Percentiles rank a stretch among this genome's conserved stretches.
phyloP scores from a whole-genome alignment of 2,113 vertebrate genomes.

The Raja brachyura region DNA sequence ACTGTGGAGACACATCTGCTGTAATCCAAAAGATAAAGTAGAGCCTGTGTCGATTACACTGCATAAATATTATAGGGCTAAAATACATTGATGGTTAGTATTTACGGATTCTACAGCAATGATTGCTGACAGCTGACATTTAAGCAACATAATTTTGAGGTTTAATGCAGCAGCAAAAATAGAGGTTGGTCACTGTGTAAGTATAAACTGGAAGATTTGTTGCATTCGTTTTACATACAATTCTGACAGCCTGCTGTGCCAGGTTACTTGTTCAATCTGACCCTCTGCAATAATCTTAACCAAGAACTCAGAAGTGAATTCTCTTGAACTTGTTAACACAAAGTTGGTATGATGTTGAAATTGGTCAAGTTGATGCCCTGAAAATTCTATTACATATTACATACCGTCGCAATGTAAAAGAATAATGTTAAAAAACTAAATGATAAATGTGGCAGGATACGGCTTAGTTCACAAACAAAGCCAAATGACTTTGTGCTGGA shows the following conservation, averaged over 20 bases:
- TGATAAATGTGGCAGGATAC: no score
- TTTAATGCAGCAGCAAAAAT: neutral
- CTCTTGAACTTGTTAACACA: neutral
- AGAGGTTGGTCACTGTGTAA: neutral
- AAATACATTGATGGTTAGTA: neutral
- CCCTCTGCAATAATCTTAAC: conserved; percentile 39
- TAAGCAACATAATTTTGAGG: neutral
- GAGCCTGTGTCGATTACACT: neutral
- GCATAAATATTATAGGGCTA: neutral
- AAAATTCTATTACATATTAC: neutral
- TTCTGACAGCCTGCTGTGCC: conserved; percentile 40
- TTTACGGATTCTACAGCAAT: neutral
- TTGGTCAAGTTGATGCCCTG: neutral
- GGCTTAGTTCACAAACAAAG: no score
- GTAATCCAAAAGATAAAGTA: neutral
- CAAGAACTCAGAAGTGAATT: neutral
- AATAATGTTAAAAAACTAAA: no score
- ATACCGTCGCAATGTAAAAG: no score
- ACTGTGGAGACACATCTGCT: neutral
- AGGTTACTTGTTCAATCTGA: conserved; percentile 48
- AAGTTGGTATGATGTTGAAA: neutral
- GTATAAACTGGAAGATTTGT: neutral
- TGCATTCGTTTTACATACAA: no score
- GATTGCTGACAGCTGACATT: neutral
- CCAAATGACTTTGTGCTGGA: no score